Base-by-base conservation (phyloP, 2,113 vertebrate genomes). In the Pelobates fuscus region DNA sequence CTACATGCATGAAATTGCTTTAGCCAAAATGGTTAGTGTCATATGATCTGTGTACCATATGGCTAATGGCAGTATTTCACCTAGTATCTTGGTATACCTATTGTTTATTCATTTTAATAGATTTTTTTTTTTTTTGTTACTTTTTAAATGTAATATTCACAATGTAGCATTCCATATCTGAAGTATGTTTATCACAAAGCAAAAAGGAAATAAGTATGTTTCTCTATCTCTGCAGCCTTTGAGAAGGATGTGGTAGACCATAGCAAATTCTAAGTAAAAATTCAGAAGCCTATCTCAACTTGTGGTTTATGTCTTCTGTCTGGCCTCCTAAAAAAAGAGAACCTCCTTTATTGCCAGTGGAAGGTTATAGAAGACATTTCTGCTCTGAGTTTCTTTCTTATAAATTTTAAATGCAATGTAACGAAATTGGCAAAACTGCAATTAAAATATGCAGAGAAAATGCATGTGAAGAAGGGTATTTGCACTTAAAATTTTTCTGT, bases 401-500 rank as follows among this genome's bases (percentile, higher is more conserved):
- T 37, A 6, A 37, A 10, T 37, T 37, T 5, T 49, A 14, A 49
- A 49, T 49, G 44, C 17, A 14, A 49, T 49, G 15, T 14, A 49
- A 14, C 10, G 44, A 49, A 49, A 49, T 14, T 5, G 4, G 3
- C 44, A 15, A 14, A 49, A 14, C 44, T 14, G 15, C 17, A 49
- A 17, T 15, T 49, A 15, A 49, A 41, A 8, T 41, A 49, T 3
- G 44, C 44, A 1, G 44, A 17, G 44, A 37, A 88, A 83, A 87
- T 18, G 44, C 15, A 41, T 41, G 7, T 2, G 37, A 87, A 84
- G 82, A 80, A 88, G 83, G 89, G 90, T 88, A 91, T 89, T 93
- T 94, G 91, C 92, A 92, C 91, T 92, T 89, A 92, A 89, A 90
- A 88, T 92, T 92, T 91, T 92, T 92, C 88, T 91, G 88, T 90